A percentile compares a stretch with the other conserved stretches of the same genome.
phyloP scores from a whole-genome alignment of 2,113 vertebrate genomes.

The Ammodytes marinus region DNA sequence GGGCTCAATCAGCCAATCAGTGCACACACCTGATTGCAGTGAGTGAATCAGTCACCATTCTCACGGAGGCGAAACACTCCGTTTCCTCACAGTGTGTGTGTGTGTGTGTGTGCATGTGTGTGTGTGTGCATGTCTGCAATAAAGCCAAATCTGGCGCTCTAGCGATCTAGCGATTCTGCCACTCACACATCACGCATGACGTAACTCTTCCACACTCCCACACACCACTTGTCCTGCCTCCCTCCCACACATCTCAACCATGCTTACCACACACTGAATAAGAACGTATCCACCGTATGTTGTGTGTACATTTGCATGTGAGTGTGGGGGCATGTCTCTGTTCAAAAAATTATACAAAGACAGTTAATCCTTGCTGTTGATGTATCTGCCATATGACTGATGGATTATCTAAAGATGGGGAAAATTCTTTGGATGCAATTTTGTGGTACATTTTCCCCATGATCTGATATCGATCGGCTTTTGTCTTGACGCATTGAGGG shows the following conservation, averaged over 20 bases:
- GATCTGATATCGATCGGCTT: not conserved
- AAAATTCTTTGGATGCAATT: not conserved
- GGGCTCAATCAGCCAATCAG: no score
- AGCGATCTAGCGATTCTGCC: conserved; percentile 69
- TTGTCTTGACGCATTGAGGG: not conserved
- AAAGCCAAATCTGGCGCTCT: conserved; percentile 64
- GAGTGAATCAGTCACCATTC: no score
- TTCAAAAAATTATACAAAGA: not conserved
- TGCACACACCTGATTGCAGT: no score
- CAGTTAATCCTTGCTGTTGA: conserved; percentile 5
- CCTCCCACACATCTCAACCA: conserved; percentile 74
- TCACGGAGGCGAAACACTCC: no score
- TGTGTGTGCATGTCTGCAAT: conserved; percentile 29
- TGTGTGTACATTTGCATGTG: conserved; percentile 24
- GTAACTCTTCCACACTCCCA: conserved; percentile 78
- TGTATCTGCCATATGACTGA: not conserved
- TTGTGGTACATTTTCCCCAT: not conserved
- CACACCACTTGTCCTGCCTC: conserved; percentile 69
- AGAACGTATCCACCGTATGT: conserved; percentile 37
- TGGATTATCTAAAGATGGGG: conserved; percentile 33
- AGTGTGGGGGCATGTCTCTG: conserved; percentile 4
- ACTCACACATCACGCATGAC: conserved; percentile 79
- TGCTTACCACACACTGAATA: conserved; percentile 60
- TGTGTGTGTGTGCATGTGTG: conserved; percentile 28
- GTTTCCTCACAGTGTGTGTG: no score